Percentiles rank a stretch among this genome's conserved stretches.
Evolutionary conservation across 2,113 vertebrate species (phyloP).

Genomic region (Baryphthengus martii): DNA sequence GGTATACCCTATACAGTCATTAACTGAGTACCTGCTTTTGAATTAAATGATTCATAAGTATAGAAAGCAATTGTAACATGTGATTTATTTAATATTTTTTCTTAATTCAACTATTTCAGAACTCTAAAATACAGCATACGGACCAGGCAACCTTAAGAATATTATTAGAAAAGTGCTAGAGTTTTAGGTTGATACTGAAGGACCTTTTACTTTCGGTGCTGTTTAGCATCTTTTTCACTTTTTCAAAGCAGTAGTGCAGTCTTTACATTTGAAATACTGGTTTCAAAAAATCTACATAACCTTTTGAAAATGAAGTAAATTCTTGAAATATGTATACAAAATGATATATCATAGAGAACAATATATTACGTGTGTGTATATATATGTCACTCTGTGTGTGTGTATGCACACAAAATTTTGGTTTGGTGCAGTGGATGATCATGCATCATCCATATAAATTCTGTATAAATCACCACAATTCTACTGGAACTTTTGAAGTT

Average conservation of each 20-base stretch:
- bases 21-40: conserved; percentile 22
- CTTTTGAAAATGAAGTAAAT: not conserved
- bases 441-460: not conserved
- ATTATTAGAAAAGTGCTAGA: not conserved
- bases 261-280: not conserved
- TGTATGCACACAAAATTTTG: not conserved
- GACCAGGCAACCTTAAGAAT: not conserved
- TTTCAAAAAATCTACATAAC: not conserved
- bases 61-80: not conserved
- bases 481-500: not conserved
- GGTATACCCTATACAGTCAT: not conserved
- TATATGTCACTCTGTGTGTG: not conserved
- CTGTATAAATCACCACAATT: not conserved
- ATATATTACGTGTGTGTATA: accelerated
- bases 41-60: conserved; percentile 19
- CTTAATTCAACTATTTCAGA: not conserved
- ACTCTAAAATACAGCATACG: not conserved
- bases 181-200: not conserved
- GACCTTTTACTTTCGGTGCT: too few relatives aligned
- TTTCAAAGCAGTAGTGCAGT: not conserved
- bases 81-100: not conserved
- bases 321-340: not conserved
- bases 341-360: not conserved
- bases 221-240: not conserved
- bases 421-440: not conserved